Evolutionary conservation across 2,797 vertebrate species (phyloP), one percentile per base, ranked within the genome.

Genomic region (Knipowitschia caucasica): DNA sequence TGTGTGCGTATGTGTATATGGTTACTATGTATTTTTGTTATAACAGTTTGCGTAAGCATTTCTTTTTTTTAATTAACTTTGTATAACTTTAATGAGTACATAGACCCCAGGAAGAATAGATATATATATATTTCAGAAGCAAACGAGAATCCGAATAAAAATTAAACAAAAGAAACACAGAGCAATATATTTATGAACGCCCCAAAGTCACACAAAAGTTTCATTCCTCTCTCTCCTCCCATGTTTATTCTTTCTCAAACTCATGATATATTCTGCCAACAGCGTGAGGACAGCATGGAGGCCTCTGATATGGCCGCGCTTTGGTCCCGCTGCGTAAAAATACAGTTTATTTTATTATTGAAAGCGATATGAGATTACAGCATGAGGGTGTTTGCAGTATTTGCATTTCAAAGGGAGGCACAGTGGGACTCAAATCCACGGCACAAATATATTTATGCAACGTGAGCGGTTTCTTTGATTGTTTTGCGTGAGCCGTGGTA

Each of bases 251-350:
- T n/a, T n/a, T n/a, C n/a, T n/a, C n/a, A n/a, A n/a, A n/a, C n/a
- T n/a, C n/a, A n/a, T n/a, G n/a, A n/a, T n/a, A n/a, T n/a, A n/a
- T n/a, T n/a, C n/a, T n/a, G n/a, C n/a, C n/a, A n/a, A n/a, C n/a
- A n/a, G n/a, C n/a, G n/a, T 52, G 27, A 43, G 29, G 35, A 59
- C 59, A 33, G 36, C 35, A 43, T 49, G 46, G 36, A 39, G 47
- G 42, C 9, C 52, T 55, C 23, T 31, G n/a, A 34, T 30, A 14
- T 34, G 50, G 21, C 15, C 8, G 21, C 47, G 27, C 34, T 31
- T 21, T 42, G 15, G 50, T 38, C 46, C 18, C 44, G 23, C 43
- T 21, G 20, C 38, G 24, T 15, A 43, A 12, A 56, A 24, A 38
- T n/a, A 10, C 7, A 12, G 5, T 15, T 56, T 50, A 14, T 36